Base-by-base conservation (phyloP, 2,113 vertebrate genomes). In the Chaetops frenatus region DNA sequence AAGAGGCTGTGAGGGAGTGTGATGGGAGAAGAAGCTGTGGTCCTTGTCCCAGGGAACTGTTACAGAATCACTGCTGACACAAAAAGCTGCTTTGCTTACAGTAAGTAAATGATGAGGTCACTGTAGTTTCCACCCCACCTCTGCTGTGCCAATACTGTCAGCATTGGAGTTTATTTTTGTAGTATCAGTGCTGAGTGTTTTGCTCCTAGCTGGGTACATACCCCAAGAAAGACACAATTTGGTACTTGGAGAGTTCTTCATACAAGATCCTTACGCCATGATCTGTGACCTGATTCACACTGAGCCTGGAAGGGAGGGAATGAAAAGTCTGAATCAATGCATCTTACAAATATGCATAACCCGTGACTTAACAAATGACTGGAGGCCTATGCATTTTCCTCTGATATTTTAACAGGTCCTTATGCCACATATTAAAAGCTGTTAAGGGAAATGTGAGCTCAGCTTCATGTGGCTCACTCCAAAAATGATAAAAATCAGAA, bases 221-320 rank as follows among this genome's bases (percentile, higher is more conserved):
- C 99, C 99, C 99, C 95, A 99, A 86, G 79, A 86, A 97, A 22
- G 97, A 97, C 66, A 99, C 95, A 36, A 99, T 97, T 92, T 97
- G 98, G 95, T 99, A 97, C 94, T 98, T 99, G 85, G 98, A 98
- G 92, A 99, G 98, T 72, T 99, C 99, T 91, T 99, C 98, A 19
- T 98, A 98, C 35, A 99, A 97, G 82, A 99, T 98, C 97, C 98
- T 98, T 2, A 98, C 97, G 5, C 99, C 98, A 1, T 97, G 96
- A 96, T 99, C 99, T 4, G 99, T 98, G 66, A 99, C 97, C 90
- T 98, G 98, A 95, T 99, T 99, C 50, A 99, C 99, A 45, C 98
- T 98, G 69, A 99, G 98, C 93, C 99, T 99, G 97, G 35, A 97
- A 96, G 16, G 54, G 91, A 91, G 58, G 7, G 40, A 78, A 69